Evolutionary conservation across 1,140 invertebrate genomes (phyloP).

Genomic region (Colletes latitarsis): DNA sequence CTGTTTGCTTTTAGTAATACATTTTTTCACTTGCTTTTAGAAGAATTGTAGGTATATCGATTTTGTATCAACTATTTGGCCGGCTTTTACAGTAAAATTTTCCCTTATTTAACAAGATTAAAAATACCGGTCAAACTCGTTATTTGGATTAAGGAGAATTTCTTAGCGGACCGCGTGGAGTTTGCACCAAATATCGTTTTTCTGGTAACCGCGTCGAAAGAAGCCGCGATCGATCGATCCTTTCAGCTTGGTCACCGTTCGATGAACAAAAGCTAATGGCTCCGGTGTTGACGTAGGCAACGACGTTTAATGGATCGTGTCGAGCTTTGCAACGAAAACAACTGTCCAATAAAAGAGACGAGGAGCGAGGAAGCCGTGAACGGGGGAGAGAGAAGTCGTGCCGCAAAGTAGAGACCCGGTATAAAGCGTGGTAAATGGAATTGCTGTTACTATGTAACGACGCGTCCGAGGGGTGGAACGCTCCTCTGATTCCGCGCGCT

Average conservation of each 20-base stretch:
- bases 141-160: not conserved
- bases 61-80: too few species aligned
- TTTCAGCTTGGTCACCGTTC: constrained; percentile 26
- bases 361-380: not conserved
- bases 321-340: constrained; percentile 62
- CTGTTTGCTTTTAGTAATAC: too few species aligned
- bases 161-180: not conserved
- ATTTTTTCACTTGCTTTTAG: too few species aligned
- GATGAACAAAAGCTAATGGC: constrained; percentile 56
- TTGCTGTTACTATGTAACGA: constrained; percentile 38
- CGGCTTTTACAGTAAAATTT: too few species aligned
- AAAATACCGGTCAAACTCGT: too few species aligned
- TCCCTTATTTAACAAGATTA: too few species aligned
- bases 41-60: too few species aligned
- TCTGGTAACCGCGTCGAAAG: not conserved
- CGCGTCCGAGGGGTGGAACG: constrained; percentile 11
- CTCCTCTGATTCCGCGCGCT: constrained; percentile 22
- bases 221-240: constrained; percentile 37
- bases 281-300: constrained; percentile 62
- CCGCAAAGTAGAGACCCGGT: not conserved
- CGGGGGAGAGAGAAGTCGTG: not conserved
- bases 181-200: not conserved
- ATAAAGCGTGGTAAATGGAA: constrained; percentile 38
- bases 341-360: constrained; percentile 50
- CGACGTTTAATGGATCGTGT: constrained; percentile 62